Percentiles rank a stretch among this genome's conserved stretches.
These are phyloP conservation scores for Smittia sp. DNA, from an alignment of 2,888 invertebrate species.

Conservation along the genomic window DNA sequence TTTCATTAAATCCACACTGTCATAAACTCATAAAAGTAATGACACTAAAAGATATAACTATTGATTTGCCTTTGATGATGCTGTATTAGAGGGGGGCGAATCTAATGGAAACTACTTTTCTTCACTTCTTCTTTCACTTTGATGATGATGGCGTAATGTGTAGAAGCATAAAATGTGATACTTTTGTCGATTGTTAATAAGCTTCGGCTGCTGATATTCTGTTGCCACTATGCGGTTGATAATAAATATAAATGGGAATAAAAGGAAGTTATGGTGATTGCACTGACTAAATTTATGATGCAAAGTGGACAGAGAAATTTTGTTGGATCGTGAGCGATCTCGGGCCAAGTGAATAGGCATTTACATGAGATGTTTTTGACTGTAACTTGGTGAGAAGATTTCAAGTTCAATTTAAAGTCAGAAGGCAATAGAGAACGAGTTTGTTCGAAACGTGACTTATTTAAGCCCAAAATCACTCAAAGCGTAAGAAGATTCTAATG, in stretches of 20 bases:
- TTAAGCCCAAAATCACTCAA: no score
- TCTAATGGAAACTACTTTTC: conserved; percentile 38
- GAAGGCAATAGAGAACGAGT: no score
- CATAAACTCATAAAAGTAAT: conserved; percentile 42
- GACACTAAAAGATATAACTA: conserved; percentile 38
- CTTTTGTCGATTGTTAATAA: conserved; percentile 36
- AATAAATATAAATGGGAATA: conserved; percentile 42
- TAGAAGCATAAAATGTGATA: conserved; percentile 27
- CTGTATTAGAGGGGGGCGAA: not conserved
- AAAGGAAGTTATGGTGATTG: conserved; percentile 41
- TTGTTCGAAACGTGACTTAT: no score
- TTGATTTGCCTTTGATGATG: conserved; percentile 41
- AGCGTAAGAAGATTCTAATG: no score
- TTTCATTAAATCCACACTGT: conserved; percentile 36
- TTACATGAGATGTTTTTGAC: no score
- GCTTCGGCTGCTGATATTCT: conserved; percentile 16
- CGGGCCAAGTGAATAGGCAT: no score
- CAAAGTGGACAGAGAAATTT: not conserved
- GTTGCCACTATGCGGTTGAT: conserved; percentile 12
- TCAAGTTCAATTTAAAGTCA: no score
- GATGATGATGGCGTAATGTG: conserved; percentile 38
- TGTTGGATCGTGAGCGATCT: no score
- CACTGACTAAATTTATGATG: conserved; percentile 15
- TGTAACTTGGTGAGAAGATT: no score
- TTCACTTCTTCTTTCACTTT: conserved; percentile 15